Base-by-base conservation (phyloP, 30 jellyfish, hydroid and myxozoan species). In the Aurelia coerulea region DNA sequence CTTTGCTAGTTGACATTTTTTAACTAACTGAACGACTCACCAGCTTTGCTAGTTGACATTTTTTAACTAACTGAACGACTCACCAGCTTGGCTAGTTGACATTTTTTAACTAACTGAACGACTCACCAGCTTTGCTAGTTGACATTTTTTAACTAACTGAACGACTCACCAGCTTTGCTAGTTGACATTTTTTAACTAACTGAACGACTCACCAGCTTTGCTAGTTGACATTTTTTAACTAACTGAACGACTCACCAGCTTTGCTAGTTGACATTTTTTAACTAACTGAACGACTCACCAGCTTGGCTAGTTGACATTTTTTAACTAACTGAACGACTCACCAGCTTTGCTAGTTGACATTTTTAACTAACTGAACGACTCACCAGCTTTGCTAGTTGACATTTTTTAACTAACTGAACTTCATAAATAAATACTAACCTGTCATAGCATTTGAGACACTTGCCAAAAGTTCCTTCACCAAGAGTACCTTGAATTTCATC, bases 381-480 rank as follows among this genome's bases (percentile, higher is more conserved):
- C 1, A 9, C 8, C 56, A 39, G 0, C 6, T 39, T 39, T 39
- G 51, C 51, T 39, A 9, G 6, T 39, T 6, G 0, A 39, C 4
- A 3, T 39, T 3, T 39, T 39, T 3, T 1, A 39, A 39, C 0
- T 39, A 9, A 39, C 4, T 39, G 51, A 23, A 53, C 78, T 15
- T 0, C 79, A 53, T 3, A 6, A 51, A 34, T 5, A 19, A 19
- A 51, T 11, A 29, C 72, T 14, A 78, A 95, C 99, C 97, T 85
- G 75, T 95, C 99, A 86, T 84, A 87, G 63, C 99, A 95, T 51
- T 90, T 96, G 72, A 90, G 72, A 76, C 98, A 90, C 64, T 88
- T 90, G 1, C 99, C 99, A 90, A 95, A 95, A 14, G 99, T 95
- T 73, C 99, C 99, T 86, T 95, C 99, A 14, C 99, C 99, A 33